These are phyloP conservation scores for Zoanthus gigantus DNA, from an alignment of 92 coral and sea anemone genomes.

Conservation along the genomic window DNA sequence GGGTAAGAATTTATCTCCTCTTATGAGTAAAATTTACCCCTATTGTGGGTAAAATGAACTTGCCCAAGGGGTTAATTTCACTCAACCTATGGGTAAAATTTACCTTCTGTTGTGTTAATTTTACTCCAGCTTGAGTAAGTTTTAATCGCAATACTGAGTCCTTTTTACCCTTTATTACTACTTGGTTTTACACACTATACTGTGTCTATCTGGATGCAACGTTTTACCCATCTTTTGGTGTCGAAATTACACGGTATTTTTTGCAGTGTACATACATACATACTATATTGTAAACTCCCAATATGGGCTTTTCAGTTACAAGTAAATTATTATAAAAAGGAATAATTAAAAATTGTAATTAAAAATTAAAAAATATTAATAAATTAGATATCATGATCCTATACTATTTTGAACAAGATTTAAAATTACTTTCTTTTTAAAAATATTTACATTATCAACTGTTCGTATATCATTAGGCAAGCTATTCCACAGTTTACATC, in stretches of 20 bases:
- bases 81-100: no score
- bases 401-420: no score
- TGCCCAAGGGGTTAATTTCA: not conserved
- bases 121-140: conserved; percentile 29
- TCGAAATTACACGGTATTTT: not conserved
- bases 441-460: no score
- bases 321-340: no score
- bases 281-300: no score
- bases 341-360: no score
- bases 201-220: conserved; percentile 1
- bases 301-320: no score
- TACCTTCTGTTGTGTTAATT: not conserved
- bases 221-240: not conserved
- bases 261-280: not conserved
- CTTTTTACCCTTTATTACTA: not conserved
- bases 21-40: conserved; percentile 8
- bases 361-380: no score
- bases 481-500: no score
- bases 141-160: conserved; percentile 13
- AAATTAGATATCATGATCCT: no score
- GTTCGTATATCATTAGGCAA: no score
- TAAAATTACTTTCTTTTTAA: no score
- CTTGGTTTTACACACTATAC: not conserved
- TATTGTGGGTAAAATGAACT: not conserved
- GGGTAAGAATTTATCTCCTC: not conserved